Evolutionary conservation across 1,140 invertebrate species (phyloP).

Genomic region (fruit fly (Drosophila melanogaster)): DNA sequence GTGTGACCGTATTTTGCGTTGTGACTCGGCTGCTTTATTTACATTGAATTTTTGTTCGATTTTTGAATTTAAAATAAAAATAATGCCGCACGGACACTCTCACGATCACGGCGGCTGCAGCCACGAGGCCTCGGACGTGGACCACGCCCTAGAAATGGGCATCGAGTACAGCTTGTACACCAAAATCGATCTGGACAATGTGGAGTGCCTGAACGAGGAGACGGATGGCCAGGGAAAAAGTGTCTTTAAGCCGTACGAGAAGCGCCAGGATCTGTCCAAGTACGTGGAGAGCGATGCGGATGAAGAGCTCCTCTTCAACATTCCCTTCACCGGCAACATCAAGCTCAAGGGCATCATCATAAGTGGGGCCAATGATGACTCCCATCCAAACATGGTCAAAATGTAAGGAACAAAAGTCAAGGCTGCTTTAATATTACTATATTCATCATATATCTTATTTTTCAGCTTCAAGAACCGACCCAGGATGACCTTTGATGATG

Average conservation of each 20-base stretch:
- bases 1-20: slow-evolving; percentile 7
- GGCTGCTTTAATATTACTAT: neutral
- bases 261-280: slow-evolving; percentile 89
- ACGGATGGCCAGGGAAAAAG: slow-evolving; percentile 93
- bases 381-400: slow-evolving; percentile 93
- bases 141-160: slow-evolving; percentile 90
- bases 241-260: slow-evolving; percentile 97
- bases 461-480: slow-evolving; percentile 95
- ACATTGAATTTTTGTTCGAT: slow-evolving; percentile 12
- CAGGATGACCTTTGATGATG: slow-evolving; percentile 97
- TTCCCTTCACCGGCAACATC: slow-evolving; percentile 97
- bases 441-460: neutral
- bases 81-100: slow-evolving; percentile 82
- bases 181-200: slow-evolving; percentile 95
- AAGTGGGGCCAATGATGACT: slow-evolving; percentile 92
- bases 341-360: slow-evolving; percentile 97
- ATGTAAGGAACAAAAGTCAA: slow-evolving; percentile 87
- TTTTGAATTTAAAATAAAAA: slow-evolving; percentile 17
- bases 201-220: slow-evolving; percentile 96
- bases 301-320: slow-evolving; percentile 97
- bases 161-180: slow-evolving; percentile 94
- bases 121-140: slow-evolving; percentile 79
- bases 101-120: slow-evolving; percentile 72
- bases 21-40: slow-evolving; percentile 44
- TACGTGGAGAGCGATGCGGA: slow-evolving; percentile 97